Conservation (phyloP, 2,888 invertebrate genomes). For the Ennomos quercinarius region DNA sequence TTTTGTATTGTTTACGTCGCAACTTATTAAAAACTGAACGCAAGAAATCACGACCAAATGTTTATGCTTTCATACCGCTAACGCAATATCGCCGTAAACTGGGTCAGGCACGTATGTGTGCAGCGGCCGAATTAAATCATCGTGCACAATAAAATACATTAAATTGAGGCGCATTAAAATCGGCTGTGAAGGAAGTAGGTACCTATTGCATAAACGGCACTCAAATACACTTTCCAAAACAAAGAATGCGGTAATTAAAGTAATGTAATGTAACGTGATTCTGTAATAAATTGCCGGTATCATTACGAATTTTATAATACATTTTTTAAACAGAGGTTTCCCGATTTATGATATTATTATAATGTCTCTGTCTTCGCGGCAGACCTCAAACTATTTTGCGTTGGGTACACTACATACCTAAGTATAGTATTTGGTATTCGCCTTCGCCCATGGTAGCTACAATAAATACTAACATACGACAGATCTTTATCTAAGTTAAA, state of each 20-base stretch:
- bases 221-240: constrained; percentile 31
- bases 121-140: constrained; percentile 41
- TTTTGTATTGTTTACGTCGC: constrained; percentile 28
- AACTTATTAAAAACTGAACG: constrained; percentile 41
- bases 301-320: no score
- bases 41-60: constrained; percentile 34
- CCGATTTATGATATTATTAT: no score
- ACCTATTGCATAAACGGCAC: constrained; percentile 45
- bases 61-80: constrained; percentile 46
- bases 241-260: constrained; percentile 16
- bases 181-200: constrained; percentile 33
- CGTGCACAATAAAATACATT: constrained; percentile 35
- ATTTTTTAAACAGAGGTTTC: no score
- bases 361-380: no score
- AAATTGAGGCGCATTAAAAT: constrained; percentile 31
- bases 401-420: no score
- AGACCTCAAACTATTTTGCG: no score
- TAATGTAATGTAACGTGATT: constrained; percentile 8
- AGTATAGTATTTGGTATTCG: no score
- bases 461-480: no score
- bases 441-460: no score
- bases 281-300: constrained; percentile 1
- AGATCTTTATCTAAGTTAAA: no score
- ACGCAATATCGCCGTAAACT: constrained; percentile 59
- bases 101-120: constrained; percentile 55